Evolutionary conservation across 2,113 vertebrate genomes (phyloP).

Genomic region (Elgaria multicarinata): DNA sequence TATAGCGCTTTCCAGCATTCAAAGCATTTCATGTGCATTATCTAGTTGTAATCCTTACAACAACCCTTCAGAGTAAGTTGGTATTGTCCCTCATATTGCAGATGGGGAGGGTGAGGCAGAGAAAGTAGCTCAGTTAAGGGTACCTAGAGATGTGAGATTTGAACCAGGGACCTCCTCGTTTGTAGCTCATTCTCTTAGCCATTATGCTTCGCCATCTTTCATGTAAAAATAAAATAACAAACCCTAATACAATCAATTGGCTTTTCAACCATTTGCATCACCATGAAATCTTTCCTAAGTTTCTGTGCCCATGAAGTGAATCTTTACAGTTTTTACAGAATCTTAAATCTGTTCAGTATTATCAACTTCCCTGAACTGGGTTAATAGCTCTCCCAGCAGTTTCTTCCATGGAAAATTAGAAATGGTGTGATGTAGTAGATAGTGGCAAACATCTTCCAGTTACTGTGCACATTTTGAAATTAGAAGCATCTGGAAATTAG

Average conservation of each 20-base stretch:
- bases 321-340: neutral
- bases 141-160: neutral
- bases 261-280: neutral
- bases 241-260: neutral
- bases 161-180: neutral
- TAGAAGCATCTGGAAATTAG: slow-evolving; percentile 28
- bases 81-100: neutral
- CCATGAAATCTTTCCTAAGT: neutral
- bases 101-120: neutral
- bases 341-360: neutral
- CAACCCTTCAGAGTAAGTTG: neutral
- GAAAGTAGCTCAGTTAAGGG: neutral
- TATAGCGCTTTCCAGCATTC: neutral
- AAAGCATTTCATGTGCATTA: neutral
- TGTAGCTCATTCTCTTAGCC: neutral
- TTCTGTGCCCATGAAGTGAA: neutral
- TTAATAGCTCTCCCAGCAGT: neutral
- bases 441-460: neutral
- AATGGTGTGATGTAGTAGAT: neutral
- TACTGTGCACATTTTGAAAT: slow-evolving; percentile 10
- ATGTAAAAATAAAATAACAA: neutral
- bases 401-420: neutral
- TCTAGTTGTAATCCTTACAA: neutral
- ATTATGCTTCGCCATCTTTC: neutral
- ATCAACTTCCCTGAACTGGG: neutral